Evolutionary conservation across 2,797 vertebrate species (phyloP).

Genomic region (Pelodytes ibericus): DNA sequence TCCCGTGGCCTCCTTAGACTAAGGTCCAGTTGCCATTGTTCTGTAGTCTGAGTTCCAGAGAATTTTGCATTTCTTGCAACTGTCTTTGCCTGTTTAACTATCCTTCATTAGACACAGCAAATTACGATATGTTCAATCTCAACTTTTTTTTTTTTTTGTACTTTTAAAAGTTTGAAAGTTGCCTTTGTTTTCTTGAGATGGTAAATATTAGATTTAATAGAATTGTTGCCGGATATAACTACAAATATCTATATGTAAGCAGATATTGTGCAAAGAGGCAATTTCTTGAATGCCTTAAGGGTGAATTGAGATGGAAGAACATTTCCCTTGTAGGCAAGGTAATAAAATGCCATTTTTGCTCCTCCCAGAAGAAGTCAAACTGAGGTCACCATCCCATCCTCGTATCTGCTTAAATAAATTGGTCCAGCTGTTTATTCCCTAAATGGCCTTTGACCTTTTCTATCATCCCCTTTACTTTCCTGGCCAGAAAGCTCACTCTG

Average conservation of each 20-base stretch:
- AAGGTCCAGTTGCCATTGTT: slow-evolving; percentile 33
- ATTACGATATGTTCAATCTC: slow-evolving; percentile 14
- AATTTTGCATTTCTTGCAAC: slow-evolving; percentile 34
- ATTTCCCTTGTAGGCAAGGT: slow-evolving; percentile 79
- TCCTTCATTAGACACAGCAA: slow-evolving; percentile 42
- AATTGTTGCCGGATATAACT: slow-evolving; percentile 40
- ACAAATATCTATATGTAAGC: slow-evolving; percentile 37
- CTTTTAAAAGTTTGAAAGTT: not conserved
- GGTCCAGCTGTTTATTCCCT: slow-evolving; percentile 90
- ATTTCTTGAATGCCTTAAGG: slow-evolving; percentile 70
- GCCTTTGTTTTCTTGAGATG: not conserved
- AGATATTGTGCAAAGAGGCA: slow-evolving; percentile 64
- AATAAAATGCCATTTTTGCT: slow-evolving; percentile 84
- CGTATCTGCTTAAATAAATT: slow-evolving; percentile 91
- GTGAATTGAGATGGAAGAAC: slow-evolving; percentile 74
- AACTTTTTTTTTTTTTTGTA: not conserved
- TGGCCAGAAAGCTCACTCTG: slow-evolving; percentile 72
- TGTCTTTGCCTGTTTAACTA: slow-evolving; percentile 46
- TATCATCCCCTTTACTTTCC: slow-evolving; percentile 74
- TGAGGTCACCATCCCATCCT: slow-evolving; percentile 82
- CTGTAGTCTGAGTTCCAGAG: slow-evolving; percentile 26
- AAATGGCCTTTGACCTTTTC: slow-evolving; percentile 84
- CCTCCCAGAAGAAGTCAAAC: slow-evolving; percentile 83
- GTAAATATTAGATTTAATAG: not conserved
- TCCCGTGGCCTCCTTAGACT: slow-evolving; percentile 41